phyloP scores from a whole-genome alignment of 2,888 invertebrate genomes.

The Drosophila anceps region DNA sequence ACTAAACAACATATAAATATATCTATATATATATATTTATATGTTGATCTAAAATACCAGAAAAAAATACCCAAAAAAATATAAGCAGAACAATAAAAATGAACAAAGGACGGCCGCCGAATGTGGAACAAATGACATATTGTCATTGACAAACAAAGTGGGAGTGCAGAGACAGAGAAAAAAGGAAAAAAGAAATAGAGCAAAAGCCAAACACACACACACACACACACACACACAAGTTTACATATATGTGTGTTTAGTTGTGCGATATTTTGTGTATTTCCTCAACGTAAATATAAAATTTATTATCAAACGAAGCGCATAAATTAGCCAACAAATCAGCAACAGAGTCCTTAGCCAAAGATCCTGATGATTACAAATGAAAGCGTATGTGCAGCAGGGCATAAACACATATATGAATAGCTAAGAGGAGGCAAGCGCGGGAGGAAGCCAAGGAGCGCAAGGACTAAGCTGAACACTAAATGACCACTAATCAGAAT shows the following conservation, averaged over 20 bases:
- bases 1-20: slow-evolving; percentile 45
- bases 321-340: slow-evolving; percentile 80
- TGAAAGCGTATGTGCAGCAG: slow-evolving; percentile 24
- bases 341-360: slow-evolving; percentile 51
- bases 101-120: slow-evolving; percentile 57
- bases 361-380: slow-evolving; percentile 59
- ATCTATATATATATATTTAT: slow-evolving; percentile 48
- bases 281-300: slow-evolving; percentile 74
- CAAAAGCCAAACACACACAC: slow-evolving; percentile 22
- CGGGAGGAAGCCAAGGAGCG: neutral
- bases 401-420: slow-evolving; percentile 12
- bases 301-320: slow-evolving; percentile 78
- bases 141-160: slow-evolving; percentile 62
- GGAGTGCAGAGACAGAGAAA: slow-evolving; percentile 12
- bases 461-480: neutral
- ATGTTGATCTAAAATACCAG: slow-evolving; percentile 36
- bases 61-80: slow-evolving; percentile 14
- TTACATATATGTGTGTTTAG: slow-evolving; percentile 13
- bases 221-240: neutral
- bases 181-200: slow-evolving; percentile 23
- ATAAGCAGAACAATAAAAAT: slow-evolving; percentile 32
- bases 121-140: slow-evolving; percentile 77
- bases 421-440: neutral
- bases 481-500: slow-evolving; percentile 27
- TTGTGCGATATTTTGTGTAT: slow-evolving; percentile 56